These are phyloP conservation scores for Drusus annulatus DNA, from an alignment of 1,140 invertebrate genomes.

Conservation along the genomic window DNA sequence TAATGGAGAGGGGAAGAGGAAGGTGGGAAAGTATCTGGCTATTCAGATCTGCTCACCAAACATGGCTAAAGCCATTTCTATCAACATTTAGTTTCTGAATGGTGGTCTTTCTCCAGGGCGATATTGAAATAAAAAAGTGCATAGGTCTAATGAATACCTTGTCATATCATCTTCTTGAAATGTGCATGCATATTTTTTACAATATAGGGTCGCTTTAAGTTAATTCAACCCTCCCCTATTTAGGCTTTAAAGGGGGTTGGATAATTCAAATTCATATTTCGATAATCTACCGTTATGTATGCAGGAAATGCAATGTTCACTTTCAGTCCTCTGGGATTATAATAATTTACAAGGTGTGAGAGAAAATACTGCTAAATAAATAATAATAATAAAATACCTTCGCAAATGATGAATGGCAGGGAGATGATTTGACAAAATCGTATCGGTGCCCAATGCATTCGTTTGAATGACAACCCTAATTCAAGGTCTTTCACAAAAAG, in stretches of 20 bases:
- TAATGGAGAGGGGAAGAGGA: too few species aligned
- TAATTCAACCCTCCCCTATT: conserved; percentile 18
- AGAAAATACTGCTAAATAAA: conserved; percentile 13
- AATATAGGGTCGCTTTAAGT: conserved; percentile 10
- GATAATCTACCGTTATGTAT: conserved; percentile 19
- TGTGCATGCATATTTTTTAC: not conserved
- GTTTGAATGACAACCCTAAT: too few species aligned
- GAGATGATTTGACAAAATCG: not conserved
- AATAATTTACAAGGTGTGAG: conserved; percentile 36
- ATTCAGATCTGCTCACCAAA: too few species aligned
- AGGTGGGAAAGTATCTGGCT: too few species aligned
- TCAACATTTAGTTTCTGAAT: too few species aligned
- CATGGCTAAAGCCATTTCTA: too few species aligned
- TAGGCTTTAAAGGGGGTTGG: not conserved
- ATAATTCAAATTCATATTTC: conserved; percentile 18
- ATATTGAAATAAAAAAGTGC: too few species aligned
- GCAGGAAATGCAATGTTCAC: not conserved
- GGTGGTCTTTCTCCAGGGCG: too few species aligned
- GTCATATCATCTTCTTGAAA: not conserved
- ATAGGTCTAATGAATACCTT: not conserved
- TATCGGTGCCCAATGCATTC: too few species aligned
- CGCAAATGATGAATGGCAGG: not conserved
- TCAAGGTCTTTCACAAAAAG: too few species aligned
- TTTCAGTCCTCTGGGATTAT: too few species aligned
- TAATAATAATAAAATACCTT: not conserved